Conservation (phyloP, 2,797 vertebrate genomes). For the Periophthalmus magnuspinnatus region DNA sequence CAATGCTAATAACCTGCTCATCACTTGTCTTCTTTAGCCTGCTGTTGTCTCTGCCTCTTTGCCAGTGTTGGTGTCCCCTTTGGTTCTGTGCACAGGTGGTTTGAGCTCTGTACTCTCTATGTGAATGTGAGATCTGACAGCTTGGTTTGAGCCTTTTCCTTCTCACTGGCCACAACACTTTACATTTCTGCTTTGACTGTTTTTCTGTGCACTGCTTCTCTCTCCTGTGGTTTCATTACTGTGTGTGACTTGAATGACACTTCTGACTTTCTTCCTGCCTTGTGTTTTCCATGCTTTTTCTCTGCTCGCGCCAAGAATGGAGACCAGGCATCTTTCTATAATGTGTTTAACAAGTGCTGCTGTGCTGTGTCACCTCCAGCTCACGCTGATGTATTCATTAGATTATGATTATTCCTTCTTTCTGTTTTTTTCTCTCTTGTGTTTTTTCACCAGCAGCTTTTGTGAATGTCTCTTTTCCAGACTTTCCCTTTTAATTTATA, state of each 20-base stretch:
- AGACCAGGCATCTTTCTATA: constrained; percentile 46
- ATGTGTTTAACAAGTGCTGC: constrained; percentile 55
- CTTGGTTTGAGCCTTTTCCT: constrained; percentile 57
- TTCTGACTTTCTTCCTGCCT: constrained; percentile 65
- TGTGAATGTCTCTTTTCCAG: constrained; percentile 59
- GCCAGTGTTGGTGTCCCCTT: constrained; percentile 34
- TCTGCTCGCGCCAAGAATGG: constrained; percentile 49
- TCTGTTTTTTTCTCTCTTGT: constrained; percentile 55
- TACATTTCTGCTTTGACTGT: constrained; percentile 64
- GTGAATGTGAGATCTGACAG: constrained; percentile 77
- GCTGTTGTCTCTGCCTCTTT: constrained; percentile 43
- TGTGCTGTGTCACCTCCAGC: constrained; percentile 54
- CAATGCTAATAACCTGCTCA: constrained; percentile 61
- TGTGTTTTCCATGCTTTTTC: constrained; percentile 54
- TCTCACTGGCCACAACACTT: constrained; percentile 63
- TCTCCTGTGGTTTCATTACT: constrained; percentile 55
- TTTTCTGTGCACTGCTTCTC: constrained; percentile 52
- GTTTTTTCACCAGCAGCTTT: constrained; percentile 57
- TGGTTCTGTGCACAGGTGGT: constrained; percentile 27
- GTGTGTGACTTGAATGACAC: constrained; percentile 65
- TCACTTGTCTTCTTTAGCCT: constrained; percentile 54
- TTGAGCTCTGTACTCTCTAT: constrained; percentile 29
- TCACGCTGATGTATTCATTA: constrained; percentile 58
- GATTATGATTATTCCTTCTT: constrained; percentile 53
- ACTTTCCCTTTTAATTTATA: constrained; percentile 42